Conservation (phyloP, 2,888 invertebrate species). For the Linnaemya vulpina region DNA sequence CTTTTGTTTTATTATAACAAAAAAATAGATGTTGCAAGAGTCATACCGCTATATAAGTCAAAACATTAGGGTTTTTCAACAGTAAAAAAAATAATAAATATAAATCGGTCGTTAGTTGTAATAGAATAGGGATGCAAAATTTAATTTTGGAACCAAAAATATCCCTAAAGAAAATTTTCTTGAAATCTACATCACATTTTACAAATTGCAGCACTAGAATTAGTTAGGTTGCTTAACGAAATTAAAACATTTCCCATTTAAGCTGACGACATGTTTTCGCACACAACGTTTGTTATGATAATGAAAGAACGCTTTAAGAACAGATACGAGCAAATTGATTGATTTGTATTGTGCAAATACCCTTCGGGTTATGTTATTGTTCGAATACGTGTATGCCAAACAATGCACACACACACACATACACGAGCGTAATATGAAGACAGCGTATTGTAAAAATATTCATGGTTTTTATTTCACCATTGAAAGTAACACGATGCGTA, state of each 20-base stretch:
- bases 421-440: background rate
- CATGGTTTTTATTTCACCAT: background rate
- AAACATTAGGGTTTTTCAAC: too few species aligned
- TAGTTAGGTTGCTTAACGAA: too few species aligned
- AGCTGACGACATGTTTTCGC: background rate
- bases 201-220: too few species aligned
- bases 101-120: too few species aligned
- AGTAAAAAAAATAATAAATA: too few species aligned
- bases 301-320: conserved; percentile 23
- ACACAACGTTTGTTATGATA: conserved; percentile 6
- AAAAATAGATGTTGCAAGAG: too few species aligned
- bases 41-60: too few species aligned
- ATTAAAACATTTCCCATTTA: background rate
- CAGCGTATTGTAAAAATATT: background rate
- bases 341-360: conserved; percentile 36
- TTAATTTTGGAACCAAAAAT: too few species aligned
- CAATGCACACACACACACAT: background rate
- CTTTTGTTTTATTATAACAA: too few species aligned
- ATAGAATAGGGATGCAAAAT: too few species aligned
- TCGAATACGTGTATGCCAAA: background rate
- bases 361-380: conserved; percentile 6
- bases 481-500: conserved; percentile 13
- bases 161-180: too few species aligned
- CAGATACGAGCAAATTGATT: conserved; percentile 37
- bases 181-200: too few species aligned